Base-by-base conservation (phyloP, 2,888 invertebrate genomes). In the Platerodrilus igneus region DNA sequence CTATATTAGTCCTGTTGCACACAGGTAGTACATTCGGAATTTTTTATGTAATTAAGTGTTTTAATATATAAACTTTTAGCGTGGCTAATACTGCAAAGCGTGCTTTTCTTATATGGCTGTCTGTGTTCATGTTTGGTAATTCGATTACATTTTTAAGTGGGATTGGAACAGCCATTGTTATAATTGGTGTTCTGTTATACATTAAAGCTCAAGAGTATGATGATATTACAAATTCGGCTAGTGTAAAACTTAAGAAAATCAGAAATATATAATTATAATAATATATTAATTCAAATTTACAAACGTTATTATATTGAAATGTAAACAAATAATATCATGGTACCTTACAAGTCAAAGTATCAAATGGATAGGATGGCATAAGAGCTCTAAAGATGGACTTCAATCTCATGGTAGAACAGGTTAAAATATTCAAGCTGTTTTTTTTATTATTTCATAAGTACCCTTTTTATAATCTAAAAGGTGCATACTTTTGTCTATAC, bases 51-150 rank as follows among this genome's bases (percentile, higher is more conserved):
- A 17, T 17, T 39, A 17, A 5, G n/a, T 18, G 10, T 19, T 0
- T 18, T 34, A 20, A 15, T 35, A 11, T 37, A 6, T 40, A 26
- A 45, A 50, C 34, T 64, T 73, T 50, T 68, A 86, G 86, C 68
- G 86, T 86, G 50, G 83, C 83, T 15, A 86, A 86, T 66, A 86
- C 86, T 46, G 82, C 80, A 25, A 86, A 86, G 66, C 68, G 86
- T 56, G 86, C 86, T 26, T 78, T 84, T 56, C 70, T 86, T 20
- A 86, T 86, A 55, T 85, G 85, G 84, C 65, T 83, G 42, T 85
- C 84, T 18, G 77, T 86, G 41, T 62, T 85, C 47, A 69, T 84
- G 61, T 86, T 86, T 63, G 80, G 81, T 45, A 86, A 86, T 65
- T 75, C 80, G 28, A 79, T 86, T 48, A 86, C 85, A 27, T 68